Base-by-base conservation (phyloP, 2,113 vertebrate species). In the Nesogale talazaci region DNA sequence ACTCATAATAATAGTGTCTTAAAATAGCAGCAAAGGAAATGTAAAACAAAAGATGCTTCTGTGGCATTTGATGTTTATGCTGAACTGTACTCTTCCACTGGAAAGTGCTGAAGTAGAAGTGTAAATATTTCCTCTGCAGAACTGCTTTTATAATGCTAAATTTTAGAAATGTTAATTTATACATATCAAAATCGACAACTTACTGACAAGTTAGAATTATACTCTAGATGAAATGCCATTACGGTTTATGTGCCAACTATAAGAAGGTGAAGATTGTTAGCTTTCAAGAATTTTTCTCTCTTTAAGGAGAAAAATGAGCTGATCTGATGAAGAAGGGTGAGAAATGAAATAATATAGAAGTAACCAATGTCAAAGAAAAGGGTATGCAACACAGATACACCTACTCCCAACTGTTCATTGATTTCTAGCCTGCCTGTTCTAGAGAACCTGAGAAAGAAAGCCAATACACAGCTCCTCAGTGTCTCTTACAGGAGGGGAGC, bases 11-110 rank as follows among this genome's bases (percentile, higher is more conserved):
- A 63, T 91, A 91, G 78, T 14, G 16, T 78, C 42, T 95, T 94
- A 90, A 93, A 94, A 93, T 56, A 90, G n/a, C 12, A 94, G 86
- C 42, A 83, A 94, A 92, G 76, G 81, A 95, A 90, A 95, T 72
- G 14, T 29, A 85, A n/a, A 86, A 86, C 10, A 83, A 91, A 89
- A 31, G 22, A 92, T 34, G 89, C 15, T 20, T 82, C 31, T 82
- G 85, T 81, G 81, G 74, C 36, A 67, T 83, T 57, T 63, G 67
- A 80, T 31, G 9, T 82, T 86, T 84, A 94, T 78, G 25, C 16
- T 80, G 15, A 77, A 69, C 8, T 77, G 61, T 79, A 86, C 17
- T 25, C 0, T 27, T 52, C 56, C 31, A 91, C 61, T 10, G 83
- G 25, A 59, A 87, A 2, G 3, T 75, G 74, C 38, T 65, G 38